These are phyloP conservation scores for Emydoidea blandingii DNA, from an alignment of 2,797 vertebrate genomes.

Conservation along the genomic window DNA sequence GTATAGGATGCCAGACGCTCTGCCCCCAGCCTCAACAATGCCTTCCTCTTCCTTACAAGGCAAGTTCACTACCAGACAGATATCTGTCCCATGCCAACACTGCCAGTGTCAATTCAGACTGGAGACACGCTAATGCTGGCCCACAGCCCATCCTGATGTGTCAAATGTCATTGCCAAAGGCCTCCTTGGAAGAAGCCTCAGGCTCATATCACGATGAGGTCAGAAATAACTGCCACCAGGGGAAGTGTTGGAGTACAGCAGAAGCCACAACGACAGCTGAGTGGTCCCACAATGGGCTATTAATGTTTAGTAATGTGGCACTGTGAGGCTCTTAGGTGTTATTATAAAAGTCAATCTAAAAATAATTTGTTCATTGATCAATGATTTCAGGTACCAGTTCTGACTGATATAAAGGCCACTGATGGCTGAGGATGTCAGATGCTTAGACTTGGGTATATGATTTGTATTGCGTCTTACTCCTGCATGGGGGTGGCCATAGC, in stretches of 20 bases:
- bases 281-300: no score
- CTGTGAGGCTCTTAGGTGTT: background rate
- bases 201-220: background rate
- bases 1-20: background rate
- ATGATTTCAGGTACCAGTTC: background rate
- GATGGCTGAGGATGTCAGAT: background rate
- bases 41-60: background rate
- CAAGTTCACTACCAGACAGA: background rate
- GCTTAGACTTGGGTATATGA: background rate
- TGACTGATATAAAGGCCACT: background rate
- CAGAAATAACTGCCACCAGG: background rate
- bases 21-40: no score
- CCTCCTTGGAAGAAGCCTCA: background rate
- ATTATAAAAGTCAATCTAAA: background rate
- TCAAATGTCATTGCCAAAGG: background rate
- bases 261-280: no score
- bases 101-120: background rate
- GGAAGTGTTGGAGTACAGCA: no score
- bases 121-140: background rate
- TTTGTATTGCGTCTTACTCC: no score
- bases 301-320: background rate
- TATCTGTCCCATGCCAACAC: background rate
- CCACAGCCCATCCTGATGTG: background rate
- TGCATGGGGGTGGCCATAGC: no score
- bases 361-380: background rate